A percentile compares a stretch with the other conserved stretches of the same genome.
Evolutionary conservation across 2,888 invertebrate genomes (phyloP).

Genomic region (Argyresthia albistria): DNA sequence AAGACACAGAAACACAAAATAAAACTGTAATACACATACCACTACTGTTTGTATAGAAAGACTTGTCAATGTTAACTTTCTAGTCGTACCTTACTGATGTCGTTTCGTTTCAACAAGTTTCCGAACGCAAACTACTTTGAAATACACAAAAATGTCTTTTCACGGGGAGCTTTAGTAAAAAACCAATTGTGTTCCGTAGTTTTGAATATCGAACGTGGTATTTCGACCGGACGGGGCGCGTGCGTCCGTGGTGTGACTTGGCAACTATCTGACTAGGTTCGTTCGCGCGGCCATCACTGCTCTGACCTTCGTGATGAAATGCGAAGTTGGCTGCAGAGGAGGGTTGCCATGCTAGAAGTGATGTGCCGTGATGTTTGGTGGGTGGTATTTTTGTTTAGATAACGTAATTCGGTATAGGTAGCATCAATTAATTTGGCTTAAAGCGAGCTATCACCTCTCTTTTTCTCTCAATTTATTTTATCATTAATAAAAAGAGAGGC

Average conservation of each 20-base stretch:
- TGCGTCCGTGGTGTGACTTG: too few species aligned
- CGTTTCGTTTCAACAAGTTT: conserved; percentile 1
- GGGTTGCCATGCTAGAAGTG: too few species aligned
- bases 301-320: neutral
- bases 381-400: too few species aligned
- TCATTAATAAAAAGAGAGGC: too few species aligned
- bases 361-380: too few species aligned
- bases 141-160: conserved; percentile 18
- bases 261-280: too few species aligned
- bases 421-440: too few species aligned
- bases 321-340: neutral
- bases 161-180: conserved; percentile 25
- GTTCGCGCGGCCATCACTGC: neutral
- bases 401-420: too few species aligned
- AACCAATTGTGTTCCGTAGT: conserved; percentile 24
- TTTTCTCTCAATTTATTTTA: too few species aligned
- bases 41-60: conserved; percentile 27
- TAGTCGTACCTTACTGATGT: conserved; percentile 23
- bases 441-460: too few species aligned
- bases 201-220: conserved; percentile 16
- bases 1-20: conserved; percentile 34
- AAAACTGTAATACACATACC: conserved; percentile 25
- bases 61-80: conserved; percentile 40
- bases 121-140: conserved; percentile 3
- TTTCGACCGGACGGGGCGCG: conserved; percentile 20